Evolutionary conservation across 2,113 vertebrate species (phyloP).

Genomic region (Spilogale gracilis): DNA sequence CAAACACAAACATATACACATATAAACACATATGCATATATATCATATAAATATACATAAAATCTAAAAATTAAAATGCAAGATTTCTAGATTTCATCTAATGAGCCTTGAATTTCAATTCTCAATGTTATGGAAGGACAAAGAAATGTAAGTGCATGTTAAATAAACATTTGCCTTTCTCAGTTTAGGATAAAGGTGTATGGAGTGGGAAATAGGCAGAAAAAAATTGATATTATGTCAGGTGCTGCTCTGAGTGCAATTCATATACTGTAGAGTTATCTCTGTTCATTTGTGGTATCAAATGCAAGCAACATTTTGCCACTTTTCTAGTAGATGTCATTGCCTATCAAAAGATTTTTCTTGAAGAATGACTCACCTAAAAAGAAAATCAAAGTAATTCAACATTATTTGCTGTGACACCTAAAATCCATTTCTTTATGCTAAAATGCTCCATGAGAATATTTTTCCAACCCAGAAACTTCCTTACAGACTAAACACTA

Average conservation of each 20-base stretch:
- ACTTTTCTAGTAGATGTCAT: constrained; percentile 64
- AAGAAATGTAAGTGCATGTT: constrained; percentile 8
- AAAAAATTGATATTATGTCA: not conserved
- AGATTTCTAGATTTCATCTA: not conserved
- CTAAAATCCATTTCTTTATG: constrained; percentile 40
- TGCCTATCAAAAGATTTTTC: constrained; percentile 65
- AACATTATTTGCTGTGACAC: constrained; percentile 41
- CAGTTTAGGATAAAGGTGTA: not conserved
- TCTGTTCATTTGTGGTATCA: constrained; percentile 26
- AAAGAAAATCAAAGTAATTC: constrained; percentile 67
- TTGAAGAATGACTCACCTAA: constrained; percentile 59
- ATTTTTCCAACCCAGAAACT: not conserved
- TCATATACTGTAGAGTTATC: not conserved
- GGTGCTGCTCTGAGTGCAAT: not conserved
- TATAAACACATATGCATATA: not conserved
- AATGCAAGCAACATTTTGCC: constrained; percentile 17
- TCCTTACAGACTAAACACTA: not conserved
- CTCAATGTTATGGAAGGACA: not conserved
- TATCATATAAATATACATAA: not conserved
- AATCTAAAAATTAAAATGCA: not conserved
- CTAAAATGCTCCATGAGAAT: not conserved
- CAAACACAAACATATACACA: not conserved
- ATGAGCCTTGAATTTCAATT: not conserved
- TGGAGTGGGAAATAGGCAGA: not conserved
- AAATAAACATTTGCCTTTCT: constrained; percentile 33